A percentile compares a stretch with the other conserved stretches of the same genome.
These are phyloP conservation scores for Eupsittula cactorum DNA, from an alignment of 2,113 vertebrate genomes.

Conservation along the genomic window DNA sequence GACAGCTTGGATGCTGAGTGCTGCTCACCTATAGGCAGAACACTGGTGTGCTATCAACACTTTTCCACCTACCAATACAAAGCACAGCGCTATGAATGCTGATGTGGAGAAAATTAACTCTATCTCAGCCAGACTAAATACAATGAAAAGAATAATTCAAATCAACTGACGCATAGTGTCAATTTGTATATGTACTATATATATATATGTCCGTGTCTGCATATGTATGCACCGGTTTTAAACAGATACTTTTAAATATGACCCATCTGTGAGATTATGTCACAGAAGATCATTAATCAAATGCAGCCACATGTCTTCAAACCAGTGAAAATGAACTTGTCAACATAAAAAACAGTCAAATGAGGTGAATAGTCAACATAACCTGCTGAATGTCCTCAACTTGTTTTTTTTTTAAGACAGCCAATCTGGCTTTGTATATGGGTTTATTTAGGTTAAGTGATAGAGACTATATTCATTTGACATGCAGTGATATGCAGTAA, in stretches of 20 bases:
- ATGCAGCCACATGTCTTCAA: not conserved
- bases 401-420: not conserved
- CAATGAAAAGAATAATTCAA: not conserved
- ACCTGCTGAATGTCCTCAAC: fast-evolving
- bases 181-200: not conserved
- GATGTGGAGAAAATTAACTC: not conserved
- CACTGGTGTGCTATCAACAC: not conserved
- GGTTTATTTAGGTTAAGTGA: not conserved
- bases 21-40: not conserved
- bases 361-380: not conserved
- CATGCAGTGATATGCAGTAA: not conserved
- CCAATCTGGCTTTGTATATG: not conserved
- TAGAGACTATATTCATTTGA: not conserved
- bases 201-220: not conserved
- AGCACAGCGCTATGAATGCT: not conserved
- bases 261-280: not conserved
- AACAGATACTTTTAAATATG: not conserved
- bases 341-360: not conserved
- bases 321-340: not conserved
- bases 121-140: too few species aligned
- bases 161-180: not conserved
- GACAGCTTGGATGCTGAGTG: not conserved
- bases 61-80: not conserved
- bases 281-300: not conserved
- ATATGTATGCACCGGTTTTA: not conserved